These are phyloP conservation scores for Bagarius yarrelli DNA, from an alignment of 2,113 vertebrate genomes.

Conservation along the genomic window DNA sequence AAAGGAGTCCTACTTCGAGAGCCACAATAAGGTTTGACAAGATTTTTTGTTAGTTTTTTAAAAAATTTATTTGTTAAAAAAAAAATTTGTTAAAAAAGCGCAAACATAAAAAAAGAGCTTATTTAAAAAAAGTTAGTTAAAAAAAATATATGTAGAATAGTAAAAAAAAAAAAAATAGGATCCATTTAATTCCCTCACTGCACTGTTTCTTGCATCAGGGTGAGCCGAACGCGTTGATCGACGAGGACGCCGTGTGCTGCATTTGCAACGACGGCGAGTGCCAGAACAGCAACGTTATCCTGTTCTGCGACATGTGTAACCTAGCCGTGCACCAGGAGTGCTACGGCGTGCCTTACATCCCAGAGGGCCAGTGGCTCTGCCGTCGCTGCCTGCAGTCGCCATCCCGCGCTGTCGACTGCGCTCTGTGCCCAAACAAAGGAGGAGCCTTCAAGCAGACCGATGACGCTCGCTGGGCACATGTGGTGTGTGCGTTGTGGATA, in stretches of 20 bases:
- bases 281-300: constrained; percentile 98
- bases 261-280: constrained; percentile 99
- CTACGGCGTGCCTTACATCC: constrained; percentile 97
- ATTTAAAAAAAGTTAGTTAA: too few species aligned
- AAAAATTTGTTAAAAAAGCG: too few species aligned
- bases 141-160: too few species aligned
- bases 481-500: constrained; percentile 98
- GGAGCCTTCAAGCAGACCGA: constrained; percentile 99
- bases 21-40: constrained; percentile 87
- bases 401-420: constrained; percentile 94
- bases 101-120: too few species aligned
- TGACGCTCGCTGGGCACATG: constrained; percentile 95
- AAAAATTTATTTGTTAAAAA: background rate
- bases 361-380: constrained; percentile 97
- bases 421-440: constrained; percentile 97
- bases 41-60: background rate
- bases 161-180: too few species aligned
- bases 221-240: constrained; percentile 91
- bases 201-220: constrained; percentile 62
- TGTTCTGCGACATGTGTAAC: constrained; percentile 99
- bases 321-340: constrained; percentile 98
- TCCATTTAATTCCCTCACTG: too few species aligned
- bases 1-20: constrained; percentile 98
- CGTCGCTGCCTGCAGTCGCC: constrained; percentile 97
- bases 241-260: constrained; percentile 95